Percentiles rank a stretch among this genome's conserved stretches.
phyloP scores from a whole-genome alignment of 2,888 invertebrate genomes.

The Phymatocera aterrima region DNA sequence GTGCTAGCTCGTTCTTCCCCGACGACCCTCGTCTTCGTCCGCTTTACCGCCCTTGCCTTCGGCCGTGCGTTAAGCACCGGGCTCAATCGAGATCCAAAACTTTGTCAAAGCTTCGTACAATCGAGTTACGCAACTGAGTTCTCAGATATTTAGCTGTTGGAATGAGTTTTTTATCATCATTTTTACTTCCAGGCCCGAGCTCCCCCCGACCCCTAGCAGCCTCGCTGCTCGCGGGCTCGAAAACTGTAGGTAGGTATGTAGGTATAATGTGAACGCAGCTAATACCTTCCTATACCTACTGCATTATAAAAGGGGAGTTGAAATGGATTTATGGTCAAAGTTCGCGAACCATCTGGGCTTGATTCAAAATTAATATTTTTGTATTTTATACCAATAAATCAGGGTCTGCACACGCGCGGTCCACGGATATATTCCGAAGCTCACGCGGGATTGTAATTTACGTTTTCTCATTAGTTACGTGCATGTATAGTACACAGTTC shows the following conservation, averaged over 20 bases:
- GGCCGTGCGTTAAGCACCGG: constrained; percentile 36
- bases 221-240: neutral
- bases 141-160: constrained; percentile 33
- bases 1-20: neutral
- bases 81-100: constrained; percentile 41
- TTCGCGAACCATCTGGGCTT: constrained; percentile 42
- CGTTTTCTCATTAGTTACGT: constrained; percentile 38
- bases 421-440: constrained; percentile 2
- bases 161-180: constrained; percentile 36
- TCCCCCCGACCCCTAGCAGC: neutral
- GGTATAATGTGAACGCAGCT: constrained; percentile 24
- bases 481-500: neutral
- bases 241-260: neutral
- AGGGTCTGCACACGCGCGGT: neutral
- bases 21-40: constrained; percentile 2
- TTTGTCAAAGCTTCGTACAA: constrained; percentile 42
- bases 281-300: constrained; percentile 21
- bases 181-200: constrained; percentile 1
- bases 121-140: constrained; percentile 41
- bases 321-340: constrained; percentile 44
- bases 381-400: constrained; percentile 45
- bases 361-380: constrained; percentile 45
- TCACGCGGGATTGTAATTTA: constrained; percentile 30
- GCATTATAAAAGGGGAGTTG: constrained; percentile 28
- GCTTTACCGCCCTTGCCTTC: constrained; percentile 1